phyloP scores from a whole-genome alignment of 2,113 vertebrate species.

The Heterotilapia buettikoferi region DNA sequence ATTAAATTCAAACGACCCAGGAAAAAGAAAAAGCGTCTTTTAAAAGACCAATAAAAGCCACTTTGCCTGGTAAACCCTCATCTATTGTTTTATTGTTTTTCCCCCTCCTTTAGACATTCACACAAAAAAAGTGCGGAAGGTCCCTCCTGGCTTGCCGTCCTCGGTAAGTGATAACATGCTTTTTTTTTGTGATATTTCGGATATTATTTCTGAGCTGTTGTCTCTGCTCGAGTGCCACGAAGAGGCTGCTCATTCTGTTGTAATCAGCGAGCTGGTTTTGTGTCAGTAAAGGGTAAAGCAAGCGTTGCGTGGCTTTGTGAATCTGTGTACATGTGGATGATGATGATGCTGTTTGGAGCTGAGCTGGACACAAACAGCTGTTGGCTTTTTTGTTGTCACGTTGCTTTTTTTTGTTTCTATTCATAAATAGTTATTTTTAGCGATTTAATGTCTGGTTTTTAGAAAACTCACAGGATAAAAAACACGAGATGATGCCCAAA shows the following conservation, averaged over 20 bases:
- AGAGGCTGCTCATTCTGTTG: background rate
- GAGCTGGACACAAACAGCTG: background rate
- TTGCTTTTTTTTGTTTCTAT: background rate
- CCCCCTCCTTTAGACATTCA: conserved; percentile 82
- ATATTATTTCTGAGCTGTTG: background rate
- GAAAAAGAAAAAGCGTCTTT: background rate
- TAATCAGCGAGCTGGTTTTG: background rate
- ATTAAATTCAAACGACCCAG: conserved; percentile 15
- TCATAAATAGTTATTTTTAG: background rate
- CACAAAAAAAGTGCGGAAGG: conserved; percentile 94
- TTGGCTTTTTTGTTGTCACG: background rate
- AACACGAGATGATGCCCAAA: background rate
- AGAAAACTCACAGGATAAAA: background rate
- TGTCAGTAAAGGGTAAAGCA: background rate
- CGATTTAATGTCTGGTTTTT: background rate
- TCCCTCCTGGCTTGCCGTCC: conserved; percentile 93
- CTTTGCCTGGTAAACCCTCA: background rate
- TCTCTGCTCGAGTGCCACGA: background rate
- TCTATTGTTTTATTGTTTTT: conserved; percentile 5
- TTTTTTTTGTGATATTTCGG: background rate
- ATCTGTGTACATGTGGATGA: background rate
- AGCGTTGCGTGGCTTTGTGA: background rate
- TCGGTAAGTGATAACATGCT: conserved; percentile 81
- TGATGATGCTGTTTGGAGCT: background rate
- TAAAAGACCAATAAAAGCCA: background rate